These are phyloP conservation scores for Drosophila putrida DNA, from an alignment of 2,888 invertebrate species.

Conservation along the genomic window DNA sequence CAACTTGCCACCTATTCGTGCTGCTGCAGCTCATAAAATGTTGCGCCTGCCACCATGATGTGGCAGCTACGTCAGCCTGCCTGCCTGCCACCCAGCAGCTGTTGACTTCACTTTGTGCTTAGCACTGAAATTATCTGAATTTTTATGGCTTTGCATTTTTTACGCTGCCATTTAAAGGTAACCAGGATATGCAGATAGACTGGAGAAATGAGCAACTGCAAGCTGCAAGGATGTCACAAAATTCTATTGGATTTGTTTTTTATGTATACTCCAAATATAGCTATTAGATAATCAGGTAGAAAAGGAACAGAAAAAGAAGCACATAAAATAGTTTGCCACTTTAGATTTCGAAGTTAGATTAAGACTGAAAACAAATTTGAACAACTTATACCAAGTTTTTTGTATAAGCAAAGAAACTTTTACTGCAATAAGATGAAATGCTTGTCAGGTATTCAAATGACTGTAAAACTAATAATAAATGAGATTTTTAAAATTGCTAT, in stretches of 20 bases:
- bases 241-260: conserved; percentile 2
- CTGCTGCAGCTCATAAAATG: conserved; percentile 61
- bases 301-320: background rate
- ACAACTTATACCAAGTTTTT: background rate
- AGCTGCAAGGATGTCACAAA: conserved; percentile 6
- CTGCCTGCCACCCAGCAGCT: conserved; percentile 1
- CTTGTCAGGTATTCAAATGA: background rate
- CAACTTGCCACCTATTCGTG: conserved; percentile 25
- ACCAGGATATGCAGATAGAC: conserved; percentile 16
- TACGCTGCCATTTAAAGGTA: conserved; percentile 15
- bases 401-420: background rate
- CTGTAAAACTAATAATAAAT: too few relatives aligned
- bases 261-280: conserved; percentile 10
- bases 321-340: background rate
- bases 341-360: background rate
- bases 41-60: conserved; percentile 23
- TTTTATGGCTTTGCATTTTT: conserved; percentile 35
- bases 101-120: conserved; percentile 1
- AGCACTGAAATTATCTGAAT: conserved; percentile 29
- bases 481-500: background rate
- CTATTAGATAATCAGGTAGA: conserved; percentile 4
- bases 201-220: background rate
- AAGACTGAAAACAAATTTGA: background rate
- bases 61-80: conserved; percentile 3
- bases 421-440: background rate